Percentiles rank a stretch among this genome's conserved stretches.
Conservation (phyloP, 2,797 vertebrate genomes). For the Pempheris klunzingeri region DNA sequence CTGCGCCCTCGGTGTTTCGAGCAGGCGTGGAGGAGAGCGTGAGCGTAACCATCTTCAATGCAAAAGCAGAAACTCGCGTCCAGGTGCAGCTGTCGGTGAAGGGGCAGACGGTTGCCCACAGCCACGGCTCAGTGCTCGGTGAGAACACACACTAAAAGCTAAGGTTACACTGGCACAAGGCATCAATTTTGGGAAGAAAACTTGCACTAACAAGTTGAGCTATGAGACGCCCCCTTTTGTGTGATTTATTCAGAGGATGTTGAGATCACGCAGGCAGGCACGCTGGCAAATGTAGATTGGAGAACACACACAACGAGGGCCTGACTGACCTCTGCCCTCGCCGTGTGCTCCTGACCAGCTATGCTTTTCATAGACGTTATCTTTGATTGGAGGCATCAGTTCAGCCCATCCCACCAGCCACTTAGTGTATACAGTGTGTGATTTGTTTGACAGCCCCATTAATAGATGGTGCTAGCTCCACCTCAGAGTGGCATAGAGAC, state of each 20-base stretch:
- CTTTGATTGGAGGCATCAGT: slow-evolving; percentile 45
- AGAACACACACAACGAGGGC: slow-evolving; percentile 7
- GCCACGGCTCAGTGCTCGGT: slow-evolving; percentile 89
- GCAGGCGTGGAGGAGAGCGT: slow-evolving; percentile 91
- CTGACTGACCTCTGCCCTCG: slow-evolving; percentile 24
- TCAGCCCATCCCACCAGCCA: slow-evolving; percentile 36
- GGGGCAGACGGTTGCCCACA: slow-evolving; percentile 88
- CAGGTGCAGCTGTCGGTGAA: slow-evolving; percentile 92
- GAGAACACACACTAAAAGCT: slow-evolving; percentile 66
- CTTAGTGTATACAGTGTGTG: slow-evolving; percentile 53
- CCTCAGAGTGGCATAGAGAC: slow-evolving; percentile 58
- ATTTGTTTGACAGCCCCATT: slow-evolving; percentile 71
- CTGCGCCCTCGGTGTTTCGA: slow-evolving; percentile 92
- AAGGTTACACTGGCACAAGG: slow-evolving; percentile 31
- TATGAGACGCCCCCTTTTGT: slow-evolving; percentile 1
- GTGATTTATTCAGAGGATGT: slow-evolving; percentile 34
- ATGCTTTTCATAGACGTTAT: slow-evolving; percentile 32
- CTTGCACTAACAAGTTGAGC: slow-evolving; percentile 37
- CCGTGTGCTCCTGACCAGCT: slow-evolving; percentile 23
- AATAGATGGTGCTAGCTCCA: slow-evolving; percentile 51
- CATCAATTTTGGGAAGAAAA: slow-evolving; percentile 22
- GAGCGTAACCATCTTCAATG: slow-evolving; percentile 93
- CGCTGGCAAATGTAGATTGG: not conserved
- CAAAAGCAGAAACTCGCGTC: slow-evolving; percentile 87
- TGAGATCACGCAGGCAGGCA: slow-evolving; percentile 21